phyloP scores from a whole-genome alignment of 2,113 vertebrate species.

The Sciurus niger region DNA sequence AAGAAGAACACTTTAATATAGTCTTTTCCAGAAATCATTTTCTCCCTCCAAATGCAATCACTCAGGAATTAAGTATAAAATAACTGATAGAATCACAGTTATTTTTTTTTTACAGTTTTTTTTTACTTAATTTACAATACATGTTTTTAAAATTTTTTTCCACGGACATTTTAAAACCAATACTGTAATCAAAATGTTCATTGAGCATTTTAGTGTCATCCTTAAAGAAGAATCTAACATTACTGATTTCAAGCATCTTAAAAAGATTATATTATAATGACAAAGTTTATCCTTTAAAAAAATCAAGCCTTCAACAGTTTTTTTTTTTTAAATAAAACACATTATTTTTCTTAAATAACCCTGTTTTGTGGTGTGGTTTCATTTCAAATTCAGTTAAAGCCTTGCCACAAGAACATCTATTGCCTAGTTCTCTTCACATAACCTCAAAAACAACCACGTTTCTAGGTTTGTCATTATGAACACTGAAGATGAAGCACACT shows the following conservation, averaged over 20 bases:
- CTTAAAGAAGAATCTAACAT: constrained; percentile 26
- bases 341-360: constrained; percentile 49
- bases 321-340: not conserved
- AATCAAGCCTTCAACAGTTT: not conserved
- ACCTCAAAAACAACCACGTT: not conserved
- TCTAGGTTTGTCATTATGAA: not conserved
- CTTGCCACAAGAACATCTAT: not conserved
- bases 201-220: not conserved
- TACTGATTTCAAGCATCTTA: constrained; percentile 41
- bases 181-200: not conserved
- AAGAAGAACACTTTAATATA: not conserved
- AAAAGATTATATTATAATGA: constrained; percentile 1
- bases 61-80: constrained; percentile 7
- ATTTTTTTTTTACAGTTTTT: not conserved
- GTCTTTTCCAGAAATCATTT: not conserved
- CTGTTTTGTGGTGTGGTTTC: constrained; percentile 38
- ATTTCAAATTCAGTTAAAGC: constrained; percentile 41
- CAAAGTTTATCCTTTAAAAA: not conserved
- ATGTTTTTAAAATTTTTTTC: not conserved
- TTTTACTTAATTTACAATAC: constrained; percentile 9
- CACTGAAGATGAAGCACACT: not conserved
- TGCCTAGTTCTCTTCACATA: not conserved
- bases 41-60: not conserved
- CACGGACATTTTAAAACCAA: not conserved
- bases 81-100: not conserved